A percentile compares a stretch with the other conserved stretches of the same genome.
Conservation (phyloP, 2,113 vertebrate genomes). For the Odontesthes bonariensis region DNA sequence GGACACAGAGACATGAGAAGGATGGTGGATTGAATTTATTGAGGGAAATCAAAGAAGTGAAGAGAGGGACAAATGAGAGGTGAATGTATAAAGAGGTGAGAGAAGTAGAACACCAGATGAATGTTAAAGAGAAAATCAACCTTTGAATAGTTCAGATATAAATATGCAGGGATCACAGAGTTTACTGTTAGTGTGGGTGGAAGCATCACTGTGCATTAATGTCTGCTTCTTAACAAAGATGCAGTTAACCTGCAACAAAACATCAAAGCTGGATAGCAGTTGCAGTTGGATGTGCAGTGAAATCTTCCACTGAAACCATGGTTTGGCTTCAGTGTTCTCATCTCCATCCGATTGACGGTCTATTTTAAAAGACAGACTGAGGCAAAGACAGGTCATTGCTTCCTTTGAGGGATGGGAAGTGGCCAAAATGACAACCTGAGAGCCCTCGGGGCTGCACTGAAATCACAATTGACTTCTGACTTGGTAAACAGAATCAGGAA, state of each 20-base stretch:
- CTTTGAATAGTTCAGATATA: conserved; percentile 23
- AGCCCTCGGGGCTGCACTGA: conserved; percentile 4
- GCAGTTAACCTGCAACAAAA: neutral
- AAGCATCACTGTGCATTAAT: conserved; percentile 10
- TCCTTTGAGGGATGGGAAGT: conserved; percentile 53
- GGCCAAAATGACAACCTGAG: conserved; percentile 31
- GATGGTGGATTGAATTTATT: conserved; percentile 32
- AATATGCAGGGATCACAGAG: conserved; percentile 40
- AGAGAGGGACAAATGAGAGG: conserved; percentile 20
- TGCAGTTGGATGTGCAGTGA: conserved; percentile 8
- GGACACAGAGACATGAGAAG: conserved; percentile 13
- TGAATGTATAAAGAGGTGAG: conserved; percentile 13
- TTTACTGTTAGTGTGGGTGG: neutral
- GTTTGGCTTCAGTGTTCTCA: conserved; percentile 14
- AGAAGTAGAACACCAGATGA: conserved; percentile 13
- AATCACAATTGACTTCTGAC: conserved; percentile 25
- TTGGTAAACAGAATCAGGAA: neutral
- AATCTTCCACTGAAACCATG: conserved; percentile 18
- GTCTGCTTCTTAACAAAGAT: conserved; percentile 15
- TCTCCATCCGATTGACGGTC: conserved; percentile 25
- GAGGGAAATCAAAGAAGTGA: conserved; percentile 27
- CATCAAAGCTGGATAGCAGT: conserved; percentile 16
- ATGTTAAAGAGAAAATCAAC: conserved; percentile 38
- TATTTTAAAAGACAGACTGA: conserved; percentile 50
- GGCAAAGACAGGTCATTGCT: conserved; percentile 57